Conservation (phyloP, 30 jellyfish, hydroid and myxozoan genomes). For the Pelagia noctiluca region DNA sequence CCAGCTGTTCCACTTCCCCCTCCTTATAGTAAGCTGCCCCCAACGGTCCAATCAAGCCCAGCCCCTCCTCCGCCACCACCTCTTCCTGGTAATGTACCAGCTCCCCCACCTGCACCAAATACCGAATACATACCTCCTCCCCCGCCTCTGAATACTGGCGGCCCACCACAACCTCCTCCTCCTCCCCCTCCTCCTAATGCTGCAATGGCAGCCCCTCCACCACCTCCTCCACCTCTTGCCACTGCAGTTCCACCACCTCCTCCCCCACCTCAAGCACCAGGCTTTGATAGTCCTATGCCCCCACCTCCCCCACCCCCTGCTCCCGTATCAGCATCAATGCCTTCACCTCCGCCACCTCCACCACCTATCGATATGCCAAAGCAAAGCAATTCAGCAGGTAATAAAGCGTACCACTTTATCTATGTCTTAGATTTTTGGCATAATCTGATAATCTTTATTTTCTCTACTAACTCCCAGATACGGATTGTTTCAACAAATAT, state of each 20-base stretch:
- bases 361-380: slow-evolving; percentile 23
- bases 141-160: slow-evolving; percentile 28
- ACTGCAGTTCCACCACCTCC: slow-evolving; percentile 47
- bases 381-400: not conserved
- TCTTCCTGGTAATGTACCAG: slow-evolving; percentile 24
- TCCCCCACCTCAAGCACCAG: slow-evolving; percentile 44
- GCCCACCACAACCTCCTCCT: slow-evolving; percentile 64
- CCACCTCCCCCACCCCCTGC: slow-evolving; percentile 23
- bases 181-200: slow-evolving; percentile 76
- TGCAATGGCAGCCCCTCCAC: slow-evolving; percentile 70
- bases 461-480: no score
- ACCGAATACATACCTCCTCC: slow-evolving; percentile 31
- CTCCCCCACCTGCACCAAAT: slow-evolving; percentile 69
- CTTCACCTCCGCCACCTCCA: slow-evolving; percentile 52
- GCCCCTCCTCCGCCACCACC: slow-evolving; percentile 80
- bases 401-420: not conserved
- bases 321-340: not conserved
- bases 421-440: no score
- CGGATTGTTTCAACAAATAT: no score
- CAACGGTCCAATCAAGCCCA: no score
- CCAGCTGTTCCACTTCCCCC: slow-evolving; percentile 33
- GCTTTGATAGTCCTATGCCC: not conserved
- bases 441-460: no score
- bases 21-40: not conserved
- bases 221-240: slow-evolving; percentile 45